Base-by-base conservation (phyloP, 2,888 invertebrate genomes). In the Cheilosia variabilis region DNA sequence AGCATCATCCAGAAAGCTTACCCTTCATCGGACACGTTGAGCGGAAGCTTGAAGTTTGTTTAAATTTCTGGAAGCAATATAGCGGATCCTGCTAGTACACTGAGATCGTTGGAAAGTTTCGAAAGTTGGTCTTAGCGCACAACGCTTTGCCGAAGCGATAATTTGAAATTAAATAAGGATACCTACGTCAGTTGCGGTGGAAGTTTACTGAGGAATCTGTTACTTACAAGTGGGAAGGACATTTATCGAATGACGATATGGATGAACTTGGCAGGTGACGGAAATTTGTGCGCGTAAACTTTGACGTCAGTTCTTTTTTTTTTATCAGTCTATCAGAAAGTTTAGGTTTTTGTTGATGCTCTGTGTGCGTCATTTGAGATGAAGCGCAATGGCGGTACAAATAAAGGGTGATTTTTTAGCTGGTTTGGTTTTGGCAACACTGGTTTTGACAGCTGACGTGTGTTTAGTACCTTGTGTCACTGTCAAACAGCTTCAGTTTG, bases 141-240 rank as follows among this genome's bases (percentile, higher is more conserved):
- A 62, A 45, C 57, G 65, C 71, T 80, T 81, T 45, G 53, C 37
- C 72, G 68, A 76, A 69, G 81, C 62, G 76, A 81, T 81, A 81
- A 81, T 84, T 80, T 60, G 66, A 86, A 86, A 84, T 80, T 84
- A 86, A 86, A 86, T 81, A 76, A 77, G 81, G 81, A 77, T 71
- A 27, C 27, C 27, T 27, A 62, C 69, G 65, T 69, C 63, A 57
- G 55, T 73, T 41, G 66, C 31, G 19, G 57, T 34, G 69, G 65
- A 65, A 79, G 58, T 83, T 79, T 79, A 31, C 24, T 57, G 31
- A 57, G 55, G 62, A 76, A 81, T 17, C 19, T 63, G 45, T 58
- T 65, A 47, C 68, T 52, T 24, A 60, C 60, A 17, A 55, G 71
- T 45, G 24, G 53, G 55, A 15, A 50, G 65, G 13, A 71, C 41